Conservation (phyloP, 2,113 vertebrate species). For the Phalacrocorax aristotelis region DNA sequence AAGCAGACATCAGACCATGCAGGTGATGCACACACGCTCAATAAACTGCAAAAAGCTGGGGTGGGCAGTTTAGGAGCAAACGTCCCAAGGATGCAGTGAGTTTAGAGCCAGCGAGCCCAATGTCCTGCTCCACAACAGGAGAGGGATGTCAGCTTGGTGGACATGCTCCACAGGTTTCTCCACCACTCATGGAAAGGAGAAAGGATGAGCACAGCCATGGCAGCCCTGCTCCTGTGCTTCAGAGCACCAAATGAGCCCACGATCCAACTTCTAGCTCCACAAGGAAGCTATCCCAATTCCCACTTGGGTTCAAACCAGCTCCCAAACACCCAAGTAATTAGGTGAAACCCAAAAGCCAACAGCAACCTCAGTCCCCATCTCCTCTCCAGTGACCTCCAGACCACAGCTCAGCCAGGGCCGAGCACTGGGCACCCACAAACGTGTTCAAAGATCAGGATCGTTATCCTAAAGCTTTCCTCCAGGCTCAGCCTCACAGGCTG, state of each 20-base stretch:
- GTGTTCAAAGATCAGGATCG: rapidly evolving
- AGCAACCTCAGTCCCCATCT: background rate
- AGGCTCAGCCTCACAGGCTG: background rate
- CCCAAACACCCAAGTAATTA: background rate
- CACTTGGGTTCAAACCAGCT: rapidly evolving
- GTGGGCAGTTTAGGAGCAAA: background rate
- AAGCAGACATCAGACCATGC: background rate
- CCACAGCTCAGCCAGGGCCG: background rate
- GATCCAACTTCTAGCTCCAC: background rate
- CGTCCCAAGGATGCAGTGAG: background rate
- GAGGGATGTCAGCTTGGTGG: rapidly evolving
- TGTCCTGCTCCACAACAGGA: background rate
- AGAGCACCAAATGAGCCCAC: background rate
- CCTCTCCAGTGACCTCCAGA: background rate
- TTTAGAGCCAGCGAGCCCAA: background rate
- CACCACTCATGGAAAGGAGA: background rate
- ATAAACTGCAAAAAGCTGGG: background rate
- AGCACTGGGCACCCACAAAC: background rate
- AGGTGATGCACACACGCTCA: background rate
- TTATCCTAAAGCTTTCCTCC: background rate
- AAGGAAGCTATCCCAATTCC: background rate
- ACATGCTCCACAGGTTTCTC: background rate
- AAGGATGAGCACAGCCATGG: rapidly evolving
- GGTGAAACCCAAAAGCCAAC: background rate
- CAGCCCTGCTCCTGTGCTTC: background rate